These are phyloP conservation scores for Anastrepha ludens DNA, from an alignment of 1,140 invertebrate genomes.

Conservation along the genomic window DNA sequence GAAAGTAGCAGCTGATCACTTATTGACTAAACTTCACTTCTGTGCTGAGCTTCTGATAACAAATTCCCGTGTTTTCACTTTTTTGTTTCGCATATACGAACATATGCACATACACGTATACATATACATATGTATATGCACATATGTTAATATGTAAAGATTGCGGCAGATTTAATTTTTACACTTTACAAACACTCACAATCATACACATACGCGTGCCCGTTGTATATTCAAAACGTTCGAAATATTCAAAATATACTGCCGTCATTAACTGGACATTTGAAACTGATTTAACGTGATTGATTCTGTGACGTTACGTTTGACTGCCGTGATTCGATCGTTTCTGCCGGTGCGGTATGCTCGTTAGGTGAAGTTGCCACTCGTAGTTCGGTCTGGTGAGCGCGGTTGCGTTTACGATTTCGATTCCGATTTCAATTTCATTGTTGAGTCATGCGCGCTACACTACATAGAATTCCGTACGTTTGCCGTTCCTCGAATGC, in stretches of 20 bases:
- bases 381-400: conserved; percentile 18
- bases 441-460: conserved; percentile 49
- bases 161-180: not conserved
- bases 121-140: not conserved
- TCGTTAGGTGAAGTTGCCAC: not conserved
- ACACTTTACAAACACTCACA: not conserved
- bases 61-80: too few species aligned
- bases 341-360: not conserved
- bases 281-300: conserved; percentile 44
- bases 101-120: not conserved
- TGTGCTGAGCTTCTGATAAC: too few species aligned
- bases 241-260: conserved; percentile 8
- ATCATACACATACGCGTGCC: not conserved
- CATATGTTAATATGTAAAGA: not conserved
- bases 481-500: conserved; percentile 2
- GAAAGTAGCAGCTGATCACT: too few species aligned
- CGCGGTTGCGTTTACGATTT: conserved; percentile 25
- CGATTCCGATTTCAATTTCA: not conserved
- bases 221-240: not conserved
- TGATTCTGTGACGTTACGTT: conserved; percentile 23
- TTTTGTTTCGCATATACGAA: not conserved
- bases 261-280: conserved; percentile 9
- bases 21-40: too few species aligned
- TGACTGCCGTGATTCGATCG: conserved; percentile 33
- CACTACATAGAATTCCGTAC: not conserved